Conservation (phyloP, 2,797 vertebrate species). For the Silurus lanzhouensis region DNA sequence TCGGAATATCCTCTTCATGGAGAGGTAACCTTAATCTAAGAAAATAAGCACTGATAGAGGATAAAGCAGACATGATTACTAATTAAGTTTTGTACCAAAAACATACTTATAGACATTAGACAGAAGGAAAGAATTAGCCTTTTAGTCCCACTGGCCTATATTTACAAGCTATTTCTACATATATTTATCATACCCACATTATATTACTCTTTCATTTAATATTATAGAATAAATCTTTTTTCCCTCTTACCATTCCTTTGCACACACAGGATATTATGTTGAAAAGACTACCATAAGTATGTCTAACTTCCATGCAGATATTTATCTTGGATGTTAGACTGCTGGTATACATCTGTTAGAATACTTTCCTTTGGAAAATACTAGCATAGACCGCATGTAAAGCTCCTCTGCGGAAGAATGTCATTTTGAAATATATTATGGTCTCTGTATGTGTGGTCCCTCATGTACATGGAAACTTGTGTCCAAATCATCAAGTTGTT, state of each 20-base stretch:
- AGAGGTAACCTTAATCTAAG: conserved; percentile 15
- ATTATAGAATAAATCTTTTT: neutral
- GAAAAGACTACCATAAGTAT: conserved; percentile 19
- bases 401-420: conserved; percentile 79
- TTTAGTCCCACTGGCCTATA: neutral
- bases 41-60: conserved; percentile 7
- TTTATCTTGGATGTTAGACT: conserved; percentile 24
- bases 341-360: conserved; percentile 43
- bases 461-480: conserved; percentile 92
- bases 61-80: neutral
- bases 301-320: conserved; percentile 39
- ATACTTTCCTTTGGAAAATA: conserved; percentile 28
- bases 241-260: neutral
- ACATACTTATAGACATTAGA: neutral
- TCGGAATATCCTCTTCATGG: conserved; percentile 31
- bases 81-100: neutral
- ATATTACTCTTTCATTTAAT: neutral
- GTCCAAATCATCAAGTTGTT: conserved; percentile 84
- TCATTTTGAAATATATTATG: conserved; percentile 98
- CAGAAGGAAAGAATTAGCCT: neutral
- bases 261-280: conserved; percentile 11
- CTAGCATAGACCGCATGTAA: conserved; percentile 50
- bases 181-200: neutral
- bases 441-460: conserved; percentile 89
- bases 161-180: neutral